Conservation (phyloP, 1,140 invertebrate species). For the Pseudomyrmex pallidus region DNA sequence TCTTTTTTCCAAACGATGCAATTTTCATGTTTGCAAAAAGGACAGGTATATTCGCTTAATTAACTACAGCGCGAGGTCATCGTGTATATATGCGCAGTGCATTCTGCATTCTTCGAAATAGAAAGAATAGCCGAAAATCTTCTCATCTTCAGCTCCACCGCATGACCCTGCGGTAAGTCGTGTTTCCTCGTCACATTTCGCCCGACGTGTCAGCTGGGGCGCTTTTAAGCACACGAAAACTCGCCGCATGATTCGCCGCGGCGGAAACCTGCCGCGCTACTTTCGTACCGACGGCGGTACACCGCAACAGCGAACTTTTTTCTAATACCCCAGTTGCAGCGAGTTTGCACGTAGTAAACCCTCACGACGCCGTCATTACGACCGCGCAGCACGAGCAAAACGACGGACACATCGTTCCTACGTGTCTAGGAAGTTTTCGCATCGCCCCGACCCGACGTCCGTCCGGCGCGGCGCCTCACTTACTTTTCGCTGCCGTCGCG, state of each 20-base stretch:
- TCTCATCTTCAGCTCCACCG: neutral
- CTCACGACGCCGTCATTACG: conserved; percentile 70
- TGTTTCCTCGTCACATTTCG: conserved; percentile 34
- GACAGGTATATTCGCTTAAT: neutral
- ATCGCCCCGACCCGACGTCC: conserved; percentile 61
- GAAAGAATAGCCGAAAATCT: neutral
- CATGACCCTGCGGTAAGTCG: neutral
- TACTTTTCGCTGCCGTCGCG: conserved; percentile 49
- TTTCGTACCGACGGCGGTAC: conserved; percentile 26
- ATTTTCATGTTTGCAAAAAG: neutral
- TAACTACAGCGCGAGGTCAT: neutral
- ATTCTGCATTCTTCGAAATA: neutral
- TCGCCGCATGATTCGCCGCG: conserved; percentile 18
- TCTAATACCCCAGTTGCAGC: conserved; percentile 48
- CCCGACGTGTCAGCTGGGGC: conserved; percentile 27
- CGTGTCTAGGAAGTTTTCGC: conserved; percentile 73
- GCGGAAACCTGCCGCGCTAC: conserved; percentile 7
- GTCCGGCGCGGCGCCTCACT: conserved; percentile 28
- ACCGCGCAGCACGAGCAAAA: conserved; percentile 58
- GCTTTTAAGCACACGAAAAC: conserved; percentile 41
- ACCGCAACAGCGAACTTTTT: conserved; percentile 58
- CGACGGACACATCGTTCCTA: conserved; percentile 73
- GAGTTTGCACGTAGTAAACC: conserved; percentile 71
- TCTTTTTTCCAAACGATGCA: neutral
- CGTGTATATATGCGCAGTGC: too few species aligned